Conservation (phyloP, 2,113 vertebrate genomes). For the Bostrychus sinensis region DNA sequence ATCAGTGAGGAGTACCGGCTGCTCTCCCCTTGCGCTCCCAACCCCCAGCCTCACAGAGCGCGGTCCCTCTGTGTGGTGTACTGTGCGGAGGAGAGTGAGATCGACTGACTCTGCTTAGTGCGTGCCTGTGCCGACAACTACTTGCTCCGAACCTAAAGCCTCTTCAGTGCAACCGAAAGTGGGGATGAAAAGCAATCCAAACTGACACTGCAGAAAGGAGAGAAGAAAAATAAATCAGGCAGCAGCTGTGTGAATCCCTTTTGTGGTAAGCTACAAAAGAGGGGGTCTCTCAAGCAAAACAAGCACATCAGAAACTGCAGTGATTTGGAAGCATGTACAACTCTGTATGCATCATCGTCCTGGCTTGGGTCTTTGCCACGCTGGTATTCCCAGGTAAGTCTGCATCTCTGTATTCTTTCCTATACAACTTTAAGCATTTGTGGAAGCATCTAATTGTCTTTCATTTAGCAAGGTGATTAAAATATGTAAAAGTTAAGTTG, state of each 20-base stretch:
- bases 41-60: constrained; percentile 56
- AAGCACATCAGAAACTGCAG: constrained; percentile 50
- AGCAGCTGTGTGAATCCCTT: constrained; percentile 47
- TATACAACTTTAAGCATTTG: not conserved
- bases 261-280: constrained; percentile 48
- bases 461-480: too few species aligned
- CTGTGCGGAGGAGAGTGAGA: constrained; percentile 58
- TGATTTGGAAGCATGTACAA: constrained; percentile 78
- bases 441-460: too few species aligned
- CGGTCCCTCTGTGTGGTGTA: constrained; percentile 65
- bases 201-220: constrained; percentile 41
- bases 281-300: constrained; percentile 44
- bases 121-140: constrained; percentile 56
- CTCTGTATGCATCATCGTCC: constrained; percentile 74
- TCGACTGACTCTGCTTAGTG: constrained; percentile 66
- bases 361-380: constrained; percentile 76
- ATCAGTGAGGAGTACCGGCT: constrained; percentile 50
- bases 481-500: too few species aligned
- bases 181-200: constrained; percentile 33
- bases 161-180: constrained; percentile 43
- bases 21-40: constrained; percentile 32
- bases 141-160: constrained; percentile 73
- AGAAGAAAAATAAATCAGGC: constrained; percentile 26
- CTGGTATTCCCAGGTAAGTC: constrained; percentile 82
- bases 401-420: too few species aligned